Evolutionary conservation across 53 echinoderm and acorn worm species (phyloP).

Genomic region (Zoroaster sp.): DNA sequence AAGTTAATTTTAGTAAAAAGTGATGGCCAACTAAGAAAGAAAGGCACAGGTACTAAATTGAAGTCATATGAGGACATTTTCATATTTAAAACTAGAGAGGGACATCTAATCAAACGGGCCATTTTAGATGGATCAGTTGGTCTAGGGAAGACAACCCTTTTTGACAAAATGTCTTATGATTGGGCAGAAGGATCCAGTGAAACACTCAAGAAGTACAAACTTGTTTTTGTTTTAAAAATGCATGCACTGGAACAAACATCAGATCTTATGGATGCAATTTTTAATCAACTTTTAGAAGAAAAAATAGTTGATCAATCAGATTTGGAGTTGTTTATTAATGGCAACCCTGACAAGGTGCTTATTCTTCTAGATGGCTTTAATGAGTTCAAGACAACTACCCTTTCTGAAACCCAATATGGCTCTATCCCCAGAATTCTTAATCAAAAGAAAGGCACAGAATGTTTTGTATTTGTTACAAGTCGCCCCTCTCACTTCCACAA

Average conservation of each 20-base stretch:
- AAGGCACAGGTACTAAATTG: no score
- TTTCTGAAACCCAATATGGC: not conserved
- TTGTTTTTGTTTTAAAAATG: constrained; percentile 17
- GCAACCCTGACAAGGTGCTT: not conserved
- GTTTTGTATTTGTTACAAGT: not conserved
- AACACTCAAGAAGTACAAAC: not conserved
- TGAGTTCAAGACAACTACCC: not conserved
- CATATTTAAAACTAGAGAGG: not conserved
- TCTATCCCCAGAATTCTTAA: not conserved
- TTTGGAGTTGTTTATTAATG: not conserved
- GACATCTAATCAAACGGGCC: not conserved
- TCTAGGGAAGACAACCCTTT: constrained; percentile 7
- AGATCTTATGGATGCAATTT: not conserved
- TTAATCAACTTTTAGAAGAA: not conserved
- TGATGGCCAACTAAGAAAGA: not conserved
- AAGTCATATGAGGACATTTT: not conserved
- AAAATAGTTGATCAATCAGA: not conserved
- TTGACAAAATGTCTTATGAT: constrained; percentile 37
- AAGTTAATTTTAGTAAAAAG: not conserved
- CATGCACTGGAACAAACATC: not conserved
- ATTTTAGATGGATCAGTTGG: constrained; percentile 7
- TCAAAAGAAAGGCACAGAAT: not conserved
- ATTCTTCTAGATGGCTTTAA: constrained; percentile 46
- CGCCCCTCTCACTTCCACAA: constrained; percentile 13
- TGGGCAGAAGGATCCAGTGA: not conserved